These are phyloP conservation scores for Pristionchus pacificus DNA, from an alignment of 1,140 invertebrate genomes.

Conservation along the genomic window DNA sequence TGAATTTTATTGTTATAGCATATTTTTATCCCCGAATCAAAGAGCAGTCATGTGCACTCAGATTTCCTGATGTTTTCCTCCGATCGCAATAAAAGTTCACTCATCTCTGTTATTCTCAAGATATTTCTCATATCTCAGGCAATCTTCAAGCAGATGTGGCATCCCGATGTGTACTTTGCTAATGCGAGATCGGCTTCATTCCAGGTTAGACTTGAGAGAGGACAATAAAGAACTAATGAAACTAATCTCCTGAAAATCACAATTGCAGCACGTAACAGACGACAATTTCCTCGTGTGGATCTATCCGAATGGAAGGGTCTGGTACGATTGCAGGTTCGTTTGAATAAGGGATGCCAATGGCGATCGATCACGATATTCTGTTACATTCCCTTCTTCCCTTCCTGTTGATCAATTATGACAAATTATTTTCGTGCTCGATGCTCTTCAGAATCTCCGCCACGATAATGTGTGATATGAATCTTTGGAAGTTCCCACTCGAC, in stretches of 20 bases:
- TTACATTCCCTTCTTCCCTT: not conserved
- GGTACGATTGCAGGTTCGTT: constrained; percentile 53
- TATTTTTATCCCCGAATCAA: no score
- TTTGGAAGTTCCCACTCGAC: constrained; percentile 56
- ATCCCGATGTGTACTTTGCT: constrained; percentile 54
- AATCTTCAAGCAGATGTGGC: constrained; percentile 52
- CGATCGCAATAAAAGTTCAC: no score
- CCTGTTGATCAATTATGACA: no score
- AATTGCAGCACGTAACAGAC: constrained; percentile 50
- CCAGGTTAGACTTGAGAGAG: constrained; percentile 22
- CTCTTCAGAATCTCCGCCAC: not conserved
- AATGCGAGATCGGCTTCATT: constrained; percentile 51
- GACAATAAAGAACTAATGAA: no score
- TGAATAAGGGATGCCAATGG: not conserved
- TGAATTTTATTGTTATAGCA: no score
- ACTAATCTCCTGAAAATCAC: no score
- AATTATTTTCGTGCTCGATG: not conserved
- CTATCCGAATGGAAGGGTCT: constrained; percentile 52
- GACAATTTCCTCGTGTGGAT: constrained; percentile 56
- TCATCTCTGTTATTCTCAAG: no score
- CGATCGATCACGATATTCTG: not conserved
- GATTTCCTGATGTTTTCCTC: no score
- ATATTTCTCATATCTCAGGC: no score
- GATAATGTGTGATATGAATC: constrained; percentile 49
- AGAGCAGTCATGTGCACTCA: no score